phyloP scores from a whole-genome alignment of 2,888 invertebrate genomes.

The Agriotes lineatus region DNA sequence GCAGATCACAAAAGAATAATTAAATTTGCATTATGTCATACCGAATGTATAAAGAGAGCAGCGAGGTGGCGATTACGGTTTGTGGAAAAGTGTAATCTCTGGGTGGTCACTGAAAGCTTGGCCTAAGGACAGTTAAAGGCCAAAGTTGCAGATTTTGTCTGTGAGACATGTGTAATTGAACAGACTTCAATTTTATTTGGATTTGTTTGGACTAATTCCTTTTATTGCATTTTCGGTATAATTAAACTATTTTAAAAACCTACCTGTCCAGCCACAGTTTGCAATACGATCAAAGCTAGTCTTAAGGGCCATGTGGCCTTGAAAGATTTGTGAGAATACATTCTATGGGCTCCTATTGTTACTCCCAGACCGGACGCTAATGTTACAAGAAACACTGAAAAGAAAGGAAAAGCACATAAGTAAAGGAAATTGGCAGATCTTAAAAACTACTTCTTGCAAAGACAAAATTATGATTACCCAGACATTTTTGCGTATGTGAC shows the following conservation, averaged over 20 bases:
- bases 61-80: not conserved
- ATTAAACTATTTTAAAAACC: slow-evolving; percentile 46
- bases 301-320: slow-evolving; percentile 77
- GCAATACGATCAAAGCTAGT: slow-evolving; percentile 73
- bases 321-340: slow-evolving; percentile 83
- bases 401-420: too few relatives aligned
- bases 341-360: slow-evolving; percentile 85
- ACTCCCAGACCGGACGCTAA: slow-evolving; percentile 71
- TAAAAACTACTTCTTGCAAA: too few relatives aligned
- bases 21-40: slow-evolving; percentile 1
- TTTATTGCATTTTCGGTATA: not conserved
- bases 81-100: too few relatives aligned
- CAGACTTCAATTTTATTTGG: too few relatives aligned
- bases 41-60: not conserved
- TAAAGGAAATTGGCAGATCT: too few relatives aligned
- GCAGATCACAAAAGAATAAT: slow-evolving; percentile 4
- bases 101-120: too few relatives aligned
- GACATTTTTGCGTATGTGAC: too few relatives aligned
- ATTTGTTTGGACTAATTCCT: too few relatives aligned
- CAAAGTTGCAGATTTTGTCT: too few relatives aligned
- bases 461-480: too few relatives aligned
- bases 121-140: too few relatives aligned
- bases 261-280: slow-evolving; percentile 85
- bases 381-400: slow-evolving; percentile 57
- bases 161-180: too few relatives aligned